Evolutionary conservation across 2,888 invertebrate species (phyloP).

Genomic region (Stenolophus ochropezus): DNA sequence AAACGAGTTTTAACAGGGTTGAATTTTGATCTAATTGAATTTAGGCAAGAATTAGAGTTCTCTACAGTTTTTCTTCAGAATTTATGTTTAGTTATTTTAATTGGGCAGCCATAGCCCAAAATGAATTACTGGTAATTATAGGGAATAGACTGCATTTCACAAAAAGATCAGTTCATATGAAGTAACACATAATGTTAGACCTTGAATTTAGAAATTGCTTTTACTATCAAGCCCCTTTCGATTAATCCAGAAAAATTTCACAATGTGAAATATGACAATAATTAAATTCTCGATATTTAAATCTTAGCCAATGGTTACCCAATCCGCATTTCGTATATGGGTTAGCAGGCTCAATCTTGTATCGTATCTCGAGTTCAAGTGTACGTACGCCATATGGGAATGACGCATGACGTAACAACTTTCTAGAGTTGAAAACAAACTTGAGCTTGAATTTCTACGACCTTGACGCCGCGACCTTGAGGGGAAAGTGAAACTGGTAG

Average conservation of each 20-base stretch:
- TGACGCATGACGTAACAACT: background rate
- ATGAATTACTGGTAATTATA: no score
- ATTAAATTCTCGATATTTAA: background rate
- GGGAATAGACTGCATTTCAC: no score
- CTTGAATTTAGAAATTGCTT: no score
- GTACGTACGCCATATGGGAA: background rate
- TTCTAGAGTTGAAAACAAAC: constrained; percentile 10
- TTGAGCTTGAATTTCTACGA: constrained; percentile 60
- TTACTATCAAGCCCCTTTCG: no score
- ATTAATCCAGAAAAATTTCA: background rate
- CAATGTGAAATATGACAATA: background rate
- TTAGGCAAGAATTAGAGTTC: no score
- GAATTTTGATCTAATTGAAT: no score
- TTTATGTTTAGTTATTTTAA: no score
- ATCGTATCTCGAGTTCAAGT: background rate
- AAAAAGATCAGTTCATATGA: no score
- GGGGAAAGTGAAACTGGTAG: constrained; percentile 66
- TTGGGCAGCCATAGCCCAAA: no score
- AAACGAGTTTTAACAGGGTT: no score
- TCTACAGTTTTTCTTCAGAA: no score
- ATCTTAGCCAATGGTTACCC: background rate
- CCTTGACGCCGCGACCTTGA: constrained; percentile 67
- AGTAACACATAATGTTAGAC: no score
- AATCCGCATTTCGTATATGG: background rate
- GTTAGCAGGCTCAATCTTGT: background rate